Conservation (phyloP, 2,888 invertebrate species). For the Esperia sulphurella region DNA sequence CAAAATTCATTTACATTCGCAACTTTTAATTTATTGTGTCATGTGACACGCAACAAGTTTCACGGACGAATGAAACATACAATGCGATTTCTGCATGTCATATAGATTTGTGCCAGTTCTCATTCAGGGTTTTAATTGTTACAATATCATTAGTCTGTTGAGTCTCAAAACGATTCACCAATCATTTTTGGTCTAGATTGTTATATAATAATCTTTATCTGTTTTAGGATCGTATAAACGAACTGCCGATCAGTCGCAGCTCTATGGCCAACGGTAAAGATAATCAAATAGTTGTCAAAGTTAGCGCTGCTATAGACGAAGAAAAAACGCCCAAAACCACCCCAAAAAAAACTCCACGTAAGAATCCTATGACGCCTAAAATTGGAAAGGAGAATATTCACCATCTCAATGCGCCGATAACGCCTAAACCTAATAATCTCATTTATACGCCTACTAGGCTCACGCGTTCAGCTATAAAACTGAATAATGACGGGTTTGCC, state of each 20-base stretch:
- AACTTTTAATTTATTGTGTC: not conserved
- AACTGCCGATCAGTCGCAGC: conserved; percentile 74
- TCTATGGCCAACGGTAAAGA: conserved; percentile 56
- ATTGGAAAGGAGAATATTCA: conserved; percentile 62
- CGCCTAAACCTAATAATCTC: conserved; percentile 50
- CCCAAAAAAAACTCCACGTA: conserved; percentile 51
- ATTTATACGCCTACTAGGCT: conserved; percentile 56
- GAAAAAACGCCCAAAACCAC: conserved; percentile 24
- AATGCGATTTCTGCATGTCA: too few species aligned
- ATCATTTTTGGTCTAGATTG: not conserved
- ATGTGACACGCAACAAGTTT: too few species aligned
- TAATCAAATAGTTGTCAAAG: conserved; percentile 21
- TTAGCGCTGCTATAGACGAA: conserved; percentile 22
- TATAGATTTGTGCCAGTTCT: too few species aligned
- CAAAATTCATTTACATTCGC: not conserved
- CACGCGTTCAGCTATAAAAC: conserved; percentile 58
- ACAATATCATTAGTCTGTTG: not conserved
- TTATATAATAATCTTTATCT: not conserved
- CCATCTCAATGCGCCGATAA: conserved; percentile 31
- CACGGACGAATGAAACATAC: too few species aligned
- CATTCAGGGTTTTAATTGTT: too few species aligned
- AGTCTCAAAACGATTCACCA: not conserved
- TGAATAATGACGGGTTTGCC: conserved; percentile 59
- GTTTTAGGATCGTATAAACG: conserved; percentile 71
- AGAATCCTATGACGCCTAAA: conserved; percentile 51